Percentiles rank a stretch among this genome's conserved stretches.
Evolutionary conservation across 2,888 invertebrate species (phyloP).

Genomic region (Heliconius ismenius): DNA sequence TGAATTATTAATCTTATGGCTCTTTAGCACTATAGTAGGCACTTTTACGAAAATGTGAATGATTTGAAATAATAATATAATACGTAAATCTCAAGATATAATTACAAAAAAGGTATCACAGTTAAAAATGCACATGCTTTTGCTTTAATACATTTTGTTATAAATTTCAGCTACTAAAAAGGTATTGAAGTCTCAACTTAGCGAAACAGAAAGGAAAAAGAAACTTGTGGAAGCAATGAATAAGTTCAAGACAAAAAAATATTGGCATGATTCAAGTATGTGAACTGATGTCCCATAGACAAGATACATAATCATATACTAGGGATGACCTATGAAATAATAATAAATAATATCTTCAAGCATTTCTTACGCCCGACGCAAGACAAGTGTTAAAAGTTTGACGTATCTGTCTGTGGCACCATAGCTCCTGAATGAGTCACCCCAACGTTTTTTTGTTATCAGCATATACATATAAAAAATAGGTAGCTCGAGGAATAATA

Average conservation of each 20-base stretch:
- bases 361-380: too few species aligned
- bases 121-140: not conserved
- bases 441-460: too few species aligned
- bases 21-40: not conserved
- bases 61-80: not conserved
- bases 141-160: not conserved
- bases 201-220: slow-evolving; percentile 57
- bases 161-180: slow-evolving; percentile 11
- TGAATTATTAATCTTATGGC: not conserved
- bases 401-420: too few species aligned
- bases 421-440: too few species aligned
- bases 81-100: slow-evolving; percentile 44
- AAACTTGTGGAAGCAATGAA: slow-evolving; percentile 55
- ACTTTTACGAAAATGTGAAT: not conserved
- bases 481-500: too few species aligned
- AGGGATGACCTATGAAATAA: too few species aligned
- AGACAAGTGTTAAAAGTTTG: too few species aligned
- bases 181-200: slow-evolving; percentile 47
- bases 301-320: too few species aligned
- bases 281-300: too few species aligned
- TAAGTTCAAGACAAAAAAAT: slow-evolving; percentile 63
- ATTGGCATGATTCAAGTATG: slow-evolving; percentile 62
- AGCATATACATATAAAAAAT: too few species aligned
- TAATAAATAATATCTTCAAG: too few species aligned
- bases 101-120: not conserved